These are phyloP conservation scores for Heliconius melpomene DNA, from an alignment of 1,140 invertebrate species.

Conservation along the genomic window DNA sequence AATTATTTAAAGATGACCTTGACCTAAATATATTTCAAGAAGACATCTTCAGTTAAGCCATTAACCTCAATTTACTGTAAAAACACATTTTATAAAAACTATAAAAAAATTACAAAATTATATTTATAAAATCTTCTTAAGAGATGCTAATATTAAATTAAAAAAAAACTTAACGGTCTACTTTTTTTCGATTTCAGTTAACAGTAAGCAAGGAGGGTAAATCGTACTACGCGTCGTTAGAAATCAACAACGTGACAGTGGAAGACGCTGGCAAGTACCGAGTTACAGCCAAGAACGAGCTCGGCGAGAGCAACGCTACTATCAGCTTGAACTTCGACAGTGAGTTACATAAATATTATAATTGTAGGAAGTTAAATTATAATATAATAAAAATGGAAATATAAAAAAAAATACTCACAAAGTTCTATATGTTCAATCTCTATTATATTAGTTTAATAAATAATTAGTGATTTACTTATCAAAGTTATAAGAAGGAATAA, in stretches of 20 bases:
- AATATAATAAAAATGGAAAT: not conserved
- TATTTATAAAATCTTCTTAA: too few species aligned
- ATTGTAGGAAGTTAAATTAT: not conserved
- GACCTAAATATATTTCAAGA: conserved; percentile 31
- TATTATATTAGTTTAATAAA: too few species aligned
- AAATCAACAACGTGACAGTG: conserved; percentile 96
- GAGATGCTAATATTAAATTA: too few species aligned
- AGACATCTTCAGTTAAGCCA: not conserved
- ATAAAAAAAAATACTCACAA: not conserved
- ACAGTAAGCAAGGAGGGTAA: conserved; percentile 94
- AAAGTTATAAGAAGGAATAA: not conserved
- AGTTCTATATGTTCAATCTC: not conserved
- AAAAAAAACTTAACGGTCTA: not conserved
- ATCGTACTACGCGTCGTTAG: conserved; percentile 94
- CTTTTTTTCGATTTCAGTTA: conserved; percentile 82
- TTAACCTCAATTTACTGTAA: not conserved
- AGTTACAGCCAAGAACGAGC: conserved; percentile 97
- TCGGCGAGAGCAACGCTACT: conserved; percentile 97
- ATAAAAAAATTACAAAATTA: too few species aligned
- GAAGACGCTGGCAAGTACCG: conserved; percentile 99
- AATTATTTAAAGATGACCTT: conserved; percentile 32
- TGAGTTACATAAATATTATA: conserved; percentile 83
- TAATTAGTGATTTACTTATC: not conserved
- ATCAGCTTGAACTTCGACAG: conserved; percentile 99
- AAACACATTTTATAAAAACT: not conserved